These are phyloP conservation scores for Puma concolor DNA, from an alignment of 2,113 vertebrate genomes.

Conservation along the genomic window DNA sequence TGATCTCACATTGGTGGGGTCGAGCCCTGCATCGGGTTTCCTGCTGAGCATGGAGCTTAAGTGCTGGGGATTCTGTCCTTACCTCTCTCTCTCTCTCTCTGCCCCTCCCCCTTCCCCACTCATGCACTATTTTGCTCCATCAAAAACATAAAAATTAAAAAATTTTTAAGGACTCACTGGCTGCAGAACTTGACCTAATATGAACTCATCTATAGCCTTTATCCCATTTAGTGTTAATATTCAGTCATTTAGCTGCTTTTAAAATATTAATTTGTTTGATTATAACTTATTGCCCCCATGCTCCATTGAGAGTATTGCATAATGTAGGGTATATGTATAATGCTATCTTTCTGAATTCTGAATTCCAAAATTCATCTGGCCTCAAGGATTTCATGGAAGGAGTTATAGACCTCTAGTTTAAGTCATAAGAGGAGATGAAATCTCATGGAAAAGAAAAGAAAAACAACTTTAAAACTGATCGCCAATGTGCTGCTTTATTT, in stretches of 20 bases:
- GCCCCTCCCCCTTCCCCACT: too few relatives aligned
- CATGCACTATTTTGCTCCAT: too few relatives aligned
- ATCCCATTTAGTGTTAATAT: background rate
- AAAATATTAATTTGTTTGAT: background rate
- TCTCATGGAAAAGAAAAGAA: background rate
- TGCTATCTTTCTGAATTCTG: constrained; percentile 22
- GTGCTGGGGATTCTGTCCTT: too few relatives aligned
- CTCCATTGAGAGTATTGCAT: background rate
- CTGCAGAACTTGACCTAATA: background rate
- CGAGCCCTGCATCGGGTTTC: too few relatives aligned
- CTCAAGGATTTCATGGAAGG: background rate
- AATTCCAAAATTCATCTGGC: background rate
- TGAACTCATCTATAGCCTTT: background rate
- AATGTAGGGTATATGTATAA: background rate
- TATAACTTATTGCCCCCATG: background rate
- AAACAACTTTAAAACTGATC: background rate
- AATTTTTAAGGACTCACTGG: background rate
- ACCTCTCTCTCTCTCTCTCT: too few relatives aligned
- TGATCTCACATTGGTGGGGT: too few relatives aligned
- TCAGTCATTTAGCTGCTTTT: constrained; percentile 4
- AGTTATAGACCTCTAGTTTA: background rate
- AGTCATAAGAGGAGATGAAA: background rate
- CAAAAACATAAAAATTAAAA: too few relatives aligned
- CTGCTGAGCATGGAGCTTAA: too few relatives aligned
- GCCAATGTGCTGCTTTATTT: background rate